These are phyloP conservation scores for Sturnus vulgaris DNA, from an alignment of 2,113 vertebrate genomes.

Conservation along the genomic window DNA sequence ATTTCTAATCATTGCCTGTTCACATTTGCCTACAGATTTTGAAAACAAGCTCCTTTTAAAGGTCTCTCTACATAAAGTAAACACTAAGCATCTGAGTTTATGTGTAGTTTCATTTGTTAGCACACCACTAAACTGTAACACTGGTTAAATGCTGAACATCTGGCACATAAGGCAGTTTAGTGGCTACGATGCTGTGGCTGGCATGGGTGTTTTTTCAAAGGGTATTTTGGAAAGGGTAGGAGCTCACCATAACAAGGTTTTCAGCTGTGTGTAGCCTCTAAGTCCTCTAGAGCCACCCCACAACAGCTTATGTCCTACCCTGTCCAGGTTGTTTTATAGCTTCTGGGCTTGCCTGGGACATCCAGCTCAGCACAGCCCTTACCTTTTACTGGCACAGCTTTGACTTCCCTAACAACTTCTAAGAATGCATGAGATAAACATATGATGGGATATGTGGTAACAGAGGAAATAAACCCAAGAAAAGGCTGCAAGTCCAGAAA, in stretches of 20 bases:
- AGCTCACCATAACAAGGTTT: not conserved
- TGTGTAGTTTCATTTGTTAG: not conserved
- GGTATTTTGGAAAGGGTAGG: not conserved
- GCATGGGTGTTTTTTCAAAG: accelerated
- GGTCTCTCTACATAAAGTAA: not conserved
- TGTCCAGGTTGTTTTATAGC: accelerated
- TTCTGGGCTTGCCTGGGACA: not conserved
- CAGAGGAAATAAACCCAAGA: not conserved
- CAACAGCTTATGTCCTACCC: not conserved
- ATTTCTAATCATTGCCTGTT: not conserved
- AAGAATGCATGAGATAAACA: not conserved
- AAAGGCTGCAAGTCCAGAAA: not conserved
- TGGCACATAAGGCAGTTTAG: not conserved
- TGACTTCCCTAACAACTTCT: not conserved
- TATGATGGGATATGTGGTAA: not conserved
- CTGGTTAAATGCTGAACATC: not conserved
- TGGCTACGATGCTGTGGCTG: accelerated
- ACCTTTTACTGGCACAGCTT: not conserved
- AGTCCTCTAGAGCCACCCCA: not conserved
- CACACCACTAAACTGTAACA: not conserved
- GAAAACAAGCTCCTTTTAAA: constrained; percentile 20
- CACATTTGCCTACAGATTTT: not conserved
- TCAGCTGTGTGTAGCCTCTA: not conserved
- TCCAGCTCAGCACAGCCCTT: not conserved
- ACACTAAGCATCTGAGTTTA: not conserved